Evolutionary conservation across 2,888 invertebrate genomes (phyloP), one percentile per base, ranked within the genome.

Genomic region (Oxytorus armatus): DNA sequence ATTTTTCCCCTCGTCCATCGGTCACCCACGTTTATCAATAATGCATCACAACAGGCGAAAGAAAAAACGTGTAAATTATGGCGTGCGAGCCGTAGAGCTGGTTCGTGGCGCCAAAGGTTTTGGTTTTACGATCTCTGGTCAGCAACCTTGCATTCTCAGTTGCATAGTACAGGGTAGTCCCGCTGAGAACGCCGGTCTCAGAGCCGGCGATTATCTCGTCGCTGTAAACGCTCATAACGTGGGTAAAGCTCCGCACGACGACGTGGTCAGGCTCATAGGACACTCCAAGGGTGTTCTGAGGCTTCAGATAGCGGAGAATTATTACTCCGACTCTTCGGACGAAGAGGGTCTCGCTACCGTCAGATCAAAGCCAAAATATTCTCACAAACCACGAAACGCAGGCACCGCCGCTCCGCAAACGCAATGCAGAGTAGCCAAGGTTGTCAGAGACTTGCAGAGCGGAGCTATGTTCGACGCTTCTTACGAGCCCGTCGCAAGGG

Each of bases 121-220:
- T 91, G 98, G 99, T n/a, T 99, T 99, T 90, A 99, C 98, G 21
- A 98, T 99, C 89, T 98, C 98, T 1, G 98, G 98, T 1, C 98
- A 99, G 91, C 96, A 98, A 89, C 98, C 99, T 0, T 99, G 98
- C 91, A 97, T 98, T 82, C 94, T 99, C 76, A 98, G 98, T 66
- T 98, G 97, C 87, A 98, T 99, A 86, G 98, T 98, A 0, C 93
- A 95, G 57, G 96, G 96, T 85, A 97, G 97, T 78, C 98, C 98
- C 1, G 98, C 98, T 0, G 98, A 98, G 88, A 94, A 95, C 80
- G 97, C 97, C 29, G 98, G 98, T 0, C 93, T 99, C 18, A 94
- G 97, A 25, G 97, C 98, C 39, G 98, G 98, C 0, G 98, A 99
- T 89, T 98, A 97, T 86, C 93, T 99, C 75, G 95, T 98, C 68